These are phyloP conservation scores for Salvelinus sp. DNA, from an alignment of 2,113 vertebrate genomes.

Conservation along the genomic window DNA sequence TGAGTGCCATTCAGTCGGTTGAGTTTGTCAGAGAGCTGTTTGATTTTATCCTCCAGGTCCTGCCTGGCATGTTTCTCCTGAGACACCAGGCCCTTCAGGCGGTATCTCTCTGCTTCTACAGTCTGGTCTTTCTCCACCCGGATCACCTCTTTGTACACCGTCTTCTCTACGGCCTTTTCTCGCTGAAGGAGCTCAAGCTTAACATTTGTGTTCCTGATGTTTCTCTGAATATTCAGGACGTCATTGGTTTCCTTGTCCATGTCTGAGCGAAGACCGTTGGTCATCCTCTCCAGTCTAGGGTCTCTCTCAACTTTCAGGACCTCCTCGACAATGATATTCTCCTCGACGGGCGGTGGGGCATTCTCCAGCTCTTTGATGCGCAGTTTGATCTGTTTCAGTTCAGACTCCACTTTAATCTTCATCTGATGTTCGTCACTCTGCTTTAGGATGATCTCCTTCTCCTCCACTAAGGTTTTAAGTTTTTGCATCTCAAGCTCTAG, in stretches of 20 bases:
- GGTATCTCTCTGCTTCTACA: slow-evolving; percentile 83
- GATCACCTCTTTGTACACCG: slow-evolving; percentile 94
- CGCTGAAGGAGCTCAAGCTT: slow-evolving; percentile 84
- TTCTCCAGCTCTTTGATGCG: slow-evolving; percentile 86
- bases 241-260: slow-evolving; percentile 82
- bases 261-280: slow-evolving; percentile 75
- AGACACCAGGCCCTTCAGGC: slow-evolving; percentile 79
- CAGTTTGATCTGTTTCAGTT: slow-evolving; percentile 80
- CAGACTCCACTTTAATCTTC: slow-evolving; percentile 82
- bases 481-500: slow-evolving; percentile 85
- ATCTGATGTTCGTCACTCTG: slow-evolving; percentile 83
- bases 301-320: slow-evolving; percentile 93
- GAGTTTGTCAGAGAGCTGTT: slow-evolving; percentile 75
- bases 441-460: slow-evolving; percentile 79
- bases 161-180: slow-evolving; percentile 87
- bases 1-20: slow-evolving; percentile 71
- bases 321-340: slow-evolving; percentile 91
- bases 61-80: slow-evolving; percentile 78
- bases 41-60: slow-evolving; percentile 80
- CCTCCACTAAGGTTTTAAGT: slow-evolving; percentile 74
- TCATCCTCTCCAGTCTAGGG: slow-evolving; percentile 83
- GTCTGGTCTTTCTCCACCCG: slow-evolving; percentile 91
- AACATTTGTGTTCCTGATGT: slow-evolving; percentile 78
- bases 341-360: slow-evolving; percentile 83
- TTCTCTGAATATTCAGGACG: slow-evolving; percentile 79